Evolutionary conservation across 2,888 invertebrate genomes (phyloP), one percentile per base, ranked within the genome.

Genomic region (Octonoba sinensis): DNA sequence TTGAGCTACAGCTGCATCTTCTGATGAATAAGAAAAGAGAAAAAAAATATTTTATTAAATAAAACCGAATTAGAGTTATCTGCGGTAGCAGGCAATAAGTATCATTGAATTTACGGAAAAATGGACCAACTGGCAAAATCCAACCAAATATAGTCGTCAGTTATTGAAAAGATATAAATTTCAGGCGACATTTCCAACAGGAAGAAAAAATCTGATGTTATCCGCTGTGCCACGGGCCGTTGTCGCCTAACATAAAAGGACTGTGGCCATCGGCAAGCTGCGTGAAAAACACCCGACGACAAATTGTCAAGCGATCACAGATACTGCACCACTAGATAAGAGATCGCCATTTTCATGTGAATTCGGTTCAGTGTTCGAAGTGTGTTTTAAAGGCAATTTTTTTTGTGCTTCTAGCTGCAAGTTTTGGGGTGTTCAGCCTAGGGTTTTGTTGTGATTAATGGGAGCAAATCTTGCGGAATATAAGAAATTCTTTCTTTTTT

Each of bases 401-500:
- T 77, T 66, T 54, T 27, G 62, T 72, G 72, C 72, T 79, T 79
- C 36, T 66, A 67, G 78, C 78, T 65, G 44, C 65, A 60, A 79
- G 72, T 60, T 62, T 59, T 69, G 70, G 75, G 75, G n/a, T 57
- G 24, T 57, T 64, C 46, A 47, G 59, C 60, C 75, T 67, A 64
- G 70, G 76, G 76, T 79, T 81, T 73, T 81, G 73, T 81, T 73
- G 69, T 73, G 79, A 81, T 81, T 81, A 81, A 81, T 81, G 79
- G 79, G 67, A 73, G 56, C 60, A 81, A 81, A 81, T 81, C 79
- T 81, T 81, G 79, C 69, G 79, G 79, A 81, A 81, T 81, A 69
- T 81, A 64, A 69, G 79, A 56, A 54, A 60, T 54, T 62, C 47
- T 64, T 47, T 27, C 56, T 51, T 20, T 71, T 71, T 59, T 54